Evolutionary conservation across 92 coral and sea anemone species (phyloP).

Genomic region (Palythoa grandis): DNA sequence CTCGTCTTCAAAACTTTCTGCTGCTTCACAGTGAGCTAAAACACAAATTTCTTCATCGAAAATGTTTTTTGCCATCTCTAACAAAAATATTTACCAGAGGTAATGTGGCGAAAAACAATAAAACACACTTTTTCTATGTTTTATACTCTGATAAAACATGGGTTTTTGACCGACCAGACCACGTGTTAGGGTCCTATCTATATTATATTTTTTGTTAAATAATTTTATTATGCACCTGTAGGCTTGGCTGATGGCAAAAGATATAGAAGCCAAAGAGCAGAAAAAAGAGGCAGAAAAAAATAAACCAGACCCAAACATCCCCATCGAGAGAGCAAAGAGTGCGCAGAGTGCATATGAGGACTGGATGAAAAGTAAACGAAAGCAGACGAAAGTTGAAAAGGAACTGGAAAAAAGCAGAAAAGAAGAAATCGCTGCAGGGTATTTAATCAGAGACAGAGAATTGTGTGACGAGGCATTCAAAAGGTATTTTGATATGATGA

Average conservation of each 20-base stretch:
- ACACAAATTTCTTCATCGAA: too few species aligned
- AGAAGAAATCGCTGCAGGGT: constrained; percentile 87
- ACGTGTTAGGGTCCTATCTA: not conserved
- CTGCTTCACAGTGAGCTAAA: too few species aligned
- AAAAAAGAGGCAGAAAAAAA: constrained; percentile 57
- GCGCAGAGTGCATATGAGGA: constrained; percentile 78
- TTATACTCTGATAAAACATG: too few species aligned
- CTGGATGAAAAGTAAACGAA: constrained; percentile 76
- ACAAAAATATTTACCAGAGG: too few species aligned
- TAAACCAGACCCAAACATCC: constrained; percentile 62
- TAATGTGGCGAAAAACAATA: too few species aligned
- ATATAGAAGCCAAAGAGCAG: constrained; percentile 75
- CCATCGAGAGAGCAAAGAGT: constrained; percentile 42
- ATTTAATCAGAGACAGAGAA: constrained; percentile 84
- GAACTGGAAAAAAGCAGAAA: constrained; percentile 74
- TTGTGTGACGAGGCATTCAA: constrained; percentile 95
- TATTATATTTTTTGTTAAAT: not conserved
- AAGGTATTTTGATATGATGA: constrained; percentile 59
- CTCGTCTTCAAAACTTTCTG: too few species aligned
- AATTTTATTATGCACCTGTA: constrained; percentile 5
- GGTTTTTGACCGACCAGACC: too few species aligned
- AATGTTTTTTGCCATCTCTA: too few species aligned
- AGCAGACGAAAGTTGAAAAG: constrained; percentile 68
- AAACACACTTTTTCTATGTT: too few species aligned
- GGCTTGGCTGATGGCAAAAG: constrained; percentile 93